phyloP scores from a whole-genome alignment of 2,797 vertebrate species.

The Pseudomugil tenellus region DNA sequence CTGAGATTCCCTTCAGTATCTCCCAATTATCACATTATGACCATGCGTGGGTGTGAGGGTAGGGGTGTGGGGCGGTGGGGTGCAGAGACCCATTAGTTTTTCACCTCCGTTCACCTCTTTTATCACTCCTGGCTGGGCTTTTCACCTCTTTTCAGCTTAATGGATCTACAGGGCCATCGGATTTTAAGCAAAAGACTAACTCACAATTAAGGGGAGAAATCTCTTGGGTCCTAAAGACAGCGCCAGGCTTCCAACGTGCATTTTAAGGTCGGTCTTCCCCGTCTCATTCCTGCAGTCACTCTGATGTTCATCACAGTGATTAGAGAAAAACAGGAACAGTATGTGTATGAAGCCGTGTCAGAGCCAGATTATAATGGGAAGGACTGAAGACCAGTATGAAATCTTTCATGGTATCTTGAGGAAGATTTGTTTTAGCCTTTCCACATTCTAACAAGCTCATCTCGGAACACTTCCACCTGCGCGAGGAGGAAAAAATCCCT shows the following conservation, averaged over 20 bases:
- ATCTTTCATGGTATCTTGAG: constrained; percentile 45
- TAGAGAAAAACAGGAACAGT: constrained; percentile 23
- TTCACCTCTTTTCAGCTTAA: constrained; percentile 75
- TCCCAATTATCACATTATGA: constrained; percentile 89
- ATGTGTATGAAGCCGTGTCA: constrained; percentile 22
- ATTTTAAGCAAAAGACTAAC: constrained; percentile 77
- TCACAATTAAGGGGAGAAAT: constrained; percentile 77
- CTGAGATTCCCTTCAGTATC: constrained; percentile 82
- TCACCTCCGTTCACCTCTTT: constrained; percentile 82
- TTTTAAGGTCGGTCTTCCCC: constrained; percentile 47
- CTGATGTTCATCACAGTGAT: constrained; percentile 19
- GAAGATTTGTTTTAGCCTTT: constrained; percentile 16
- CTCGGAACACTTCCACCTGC: constrained; percentile 66
- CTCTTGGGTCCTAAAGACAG: constrained; percentile 64
- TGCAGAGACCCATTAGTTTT: constrained; percentile 87
- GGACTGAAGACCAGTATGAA: constrained; percentile 29
- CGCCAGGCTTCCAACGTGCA: constrained; percentile 55
- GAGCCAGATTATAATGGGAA: constrained; percentile 24
- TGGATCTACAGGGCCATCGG: constrained; percentile 71
- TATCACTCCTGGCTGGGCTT: constrained; percentile 72
- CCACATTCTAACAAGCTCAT: constrained; percentile 42
- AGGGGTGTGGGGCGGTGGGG: constrained; percentile 47
- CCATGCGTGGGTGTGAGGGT: constrained; percentile 83
- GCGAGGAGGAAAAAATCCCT: constrained; percentile 22
- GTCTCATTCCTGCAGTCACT: constrained; percentile 39